A percentile compares a stretch with the other conserved stretches of the same genome.
Evolutionary conservation across 2,888 invertebrate species (phyloP).

Genomic region (Dryococelus australis): DNA sequence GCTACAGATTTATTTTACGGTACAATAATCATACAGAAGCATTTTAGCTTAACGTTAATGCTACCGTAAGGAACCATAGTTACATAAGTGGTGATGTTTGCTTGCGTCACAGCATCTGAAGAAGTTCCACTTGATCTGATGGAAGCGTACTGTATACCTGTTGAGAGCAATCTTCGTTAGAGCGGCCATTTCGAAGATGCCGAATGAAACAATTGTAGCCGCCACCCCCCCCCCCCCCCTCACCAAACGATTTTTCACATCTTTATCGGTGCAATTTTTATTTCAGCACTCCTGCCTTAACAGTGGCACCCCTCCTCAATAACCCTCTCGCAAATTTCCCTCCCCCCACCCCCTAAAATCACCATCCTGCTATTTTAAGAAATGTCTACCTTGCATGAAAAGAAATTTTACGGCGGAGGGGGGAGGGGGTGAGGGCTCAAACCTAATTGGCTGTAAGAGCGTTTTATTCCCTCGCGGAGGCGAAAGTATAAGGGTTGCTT

Average conservation of each 20-base stretch:
- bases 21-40: no score
- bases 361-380: background rate
- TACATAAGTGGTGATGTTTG: no score
- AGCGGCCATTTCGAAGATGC: background rate
- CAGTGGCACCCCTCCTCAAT: background rate
- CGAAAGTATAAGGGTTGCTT: background rate
- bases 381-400: conserved; percentile 1
- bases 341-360: no score
- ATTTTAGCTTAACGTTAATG: no score
- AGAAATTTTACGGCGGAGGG: background rate
- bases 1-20: no score
- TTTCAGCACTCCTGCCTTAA: background rate
- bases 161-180: background rate
- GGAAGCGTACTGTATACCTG: background rate
- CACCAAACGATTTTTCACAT: background rate
- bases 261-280: background rate
- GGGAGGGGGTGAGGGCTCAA: background rate
- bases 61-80: no score
- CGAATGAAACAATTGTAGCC: background rate
- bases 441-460: conserved; percentile 23
- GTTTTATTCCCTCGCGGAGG: background rate
- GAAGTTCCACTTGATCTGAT: background rate
- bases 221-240: background rate
- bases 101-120: background rate
- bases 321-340: no score